Percentiles rank a stretch among this genome's conserved stretches.
Evolutionary conservation across 2,888 invertebrate genomes (phyloP).

Genomic region (Strigamia transsilvanica): DNA sequence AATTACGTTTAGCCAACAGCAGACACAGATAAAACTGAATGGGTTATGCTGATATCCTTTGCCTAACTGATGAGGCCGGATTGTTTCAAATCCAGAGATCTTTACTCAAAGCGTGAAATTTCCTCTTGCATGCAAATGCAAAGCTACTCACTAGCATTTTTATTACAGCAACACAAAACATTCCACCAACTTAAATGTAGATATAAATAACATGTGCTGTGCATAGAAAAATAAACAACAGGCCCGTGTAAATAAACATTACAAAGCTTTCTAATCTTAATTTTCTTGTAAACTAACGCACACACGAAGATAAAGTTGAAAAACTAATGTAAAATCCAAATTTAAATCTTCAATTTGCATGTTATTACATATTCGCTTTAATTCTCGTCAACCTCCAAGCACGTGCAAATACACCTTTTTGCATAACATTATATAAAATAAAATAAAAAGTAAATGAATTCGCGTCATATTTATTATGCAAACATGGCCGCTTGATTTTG

Average conservation of each 20-base stretch:
- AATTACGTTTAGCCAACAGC: neutral
- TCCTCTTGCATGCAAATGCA: conserved; percentile 16
- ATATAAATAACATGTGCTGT: neutral
- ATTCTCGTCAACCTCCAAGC: neutral
- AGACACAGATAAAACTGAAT: neutral
- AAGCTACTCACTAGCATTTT: conserved; percentile 15
- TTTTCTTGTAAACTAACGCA: neutral
- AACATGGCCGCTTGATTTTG: neutral
- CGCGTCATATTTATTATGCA: neutral
- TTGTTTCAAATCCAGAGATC: conserved; percentile 21
- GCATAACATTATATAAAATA: neutral
- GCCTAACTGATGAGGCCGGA: conserved; percentile 11
- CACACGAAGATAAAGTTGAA: neutral
- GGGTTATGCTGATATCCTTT: neutral
- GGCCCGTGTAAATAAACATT: neutral
- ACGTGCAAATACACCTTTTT: conserved; percentile 6
- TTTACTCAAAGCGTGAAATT: conserved; percentile 26
- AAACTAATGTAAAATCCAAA: neutral
- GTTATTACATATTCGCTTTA: neutral
- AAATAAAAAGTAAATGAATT: neutral
- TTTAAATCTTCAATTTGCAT: neutral
- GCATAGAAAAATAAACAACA: neutral
- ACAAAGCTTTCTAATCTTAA: conserved; percentile 16
- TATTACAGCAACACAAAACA: conserved; percentile 16
- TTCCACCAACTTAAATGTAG: conserved; percentile 8